These are phyloP conservation scores for Tetramorium alpestre DNA, from an alignment of 1,140 invertebrate genomes.

Conservation along the genomic window DNA sequence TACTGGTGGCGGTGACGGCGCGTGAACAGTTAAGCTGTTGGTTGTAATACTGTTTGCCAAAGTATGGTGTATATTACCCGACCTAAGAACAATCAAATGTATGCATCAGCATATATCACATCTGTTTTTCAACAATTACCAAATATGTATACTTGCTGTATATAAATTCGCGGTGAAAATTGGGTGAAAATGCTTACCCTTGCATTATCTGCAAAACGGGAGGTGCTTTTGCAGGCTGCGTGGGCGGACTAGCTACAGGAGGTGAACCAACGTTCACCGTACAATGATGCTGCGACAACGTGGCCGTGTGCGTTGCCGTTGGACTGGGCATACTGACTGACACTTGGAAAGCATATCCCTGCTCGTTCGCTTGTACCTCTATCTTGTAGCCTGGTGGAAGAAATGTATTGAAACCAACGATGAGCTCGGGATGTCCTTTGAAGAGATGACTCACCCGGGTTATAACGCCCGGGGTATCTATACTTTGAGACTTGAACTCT, in stretches of 20 bases:
- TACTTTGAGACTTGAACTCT: conserved; percentile 99
- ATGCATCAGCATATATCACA: too few relatives aligned
- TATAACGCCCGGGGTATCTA: conserved; percentile 99
- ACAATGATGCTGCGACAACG: conserved; percentile 84
- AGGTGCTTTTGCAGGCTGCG: conserved; percentile 83
- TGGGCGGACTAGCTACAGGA: conserved; percentile 83
- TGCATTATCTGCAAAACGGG: conserved; percentile 84
- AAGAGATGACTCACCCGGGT: conserved; percentile 98
- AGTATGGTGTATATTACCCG: conserved; percentile 82
- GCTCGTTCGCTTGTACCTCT: conserved; percentile 97
- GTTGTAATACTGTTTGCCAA: conserved; percentile 84
- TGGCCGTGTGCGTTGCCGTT: conserved; percentile 86
- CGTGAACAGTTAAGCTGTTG: conserved; percentile 83
- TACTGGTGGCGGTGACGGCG: conserved; percentile 82
- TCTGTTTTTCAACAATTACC: background rate
- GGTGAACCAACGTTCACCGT: conserved; percentile 85
- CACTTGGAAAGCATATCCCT: conserved; percentile 91
- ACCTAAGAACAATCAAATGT: conserved; percentile 67
- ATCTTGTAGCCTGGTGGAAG: conserved; percentile 99
- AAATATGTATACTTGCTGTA: too few relatives aligned
- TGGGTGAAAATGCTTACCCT: conserved; percentile 71
- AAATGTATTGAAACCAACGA: conserved; percentile 99
- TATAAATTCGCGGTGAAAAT: too few relatives aligned
- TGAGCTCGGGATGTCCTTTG: conserved; percentile 98
- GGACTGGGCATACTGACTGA: conserved; percentile 94